Percentiles rank a stretch among this genome's conserved stretches.
Conservation (phyloP, 2,797 vertebrate genomes). For the Phoxinus dragarum region DNA sequence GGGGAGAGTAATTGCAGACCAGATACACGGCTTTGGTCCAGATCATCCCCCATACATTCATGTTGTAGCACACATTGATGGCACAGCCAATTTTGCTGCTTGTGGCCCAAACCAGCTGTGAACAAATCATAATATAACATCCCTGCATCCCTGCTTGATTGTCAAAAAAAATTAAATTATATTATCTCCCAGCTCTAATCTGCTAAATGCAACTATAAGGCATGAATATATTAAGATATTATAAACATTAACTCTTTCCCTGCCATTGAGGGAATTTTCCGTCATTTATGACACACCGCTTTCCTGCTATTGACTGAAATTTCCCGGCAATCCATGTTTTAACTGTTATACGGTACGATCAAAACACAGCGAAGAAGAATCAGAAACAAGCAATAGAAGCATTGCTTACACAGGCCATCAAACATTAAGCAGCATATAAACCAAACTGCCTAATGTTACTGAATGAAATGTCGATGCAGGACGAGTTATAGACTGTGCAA, state of each 20-base stretch:
- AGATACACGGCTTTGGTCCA: conserved; percentile 96
- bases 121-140: neutral
- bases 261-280: neutral
- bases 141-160: neutral
- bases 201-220: neutral
- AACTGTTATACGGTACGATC: neutral
- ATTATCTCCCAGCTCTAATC: neutral
- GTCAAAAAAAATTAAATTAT: neutral
- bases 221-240: neutral
- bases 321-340: neutral
- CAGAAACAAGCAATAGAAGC: no score
- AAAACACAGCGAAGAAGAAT: no score
- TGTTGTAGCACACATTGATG: conserved; percentile 96
- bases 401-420: no score
- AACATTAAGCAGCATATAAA: no score
- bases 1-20: conserved; percentile 98
- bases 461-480: no score
- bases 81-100: conserved; percentile 95
- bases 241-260: neutral
- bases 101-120: conserved; percentile 95
- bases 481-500: no score
- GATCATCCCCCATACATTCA: conserved; percentile 99
- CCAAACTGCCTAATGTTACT: no score
- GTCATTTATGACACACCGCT: no score
- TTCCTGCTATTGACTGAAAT: neutral